A percentile compares a stretch with the other conserved stretches of the same genome.
Evolutionary conservation across 2,888 invertebrate genomes (phyloP).

Genomic region (Ceramica pisi): DNA sequence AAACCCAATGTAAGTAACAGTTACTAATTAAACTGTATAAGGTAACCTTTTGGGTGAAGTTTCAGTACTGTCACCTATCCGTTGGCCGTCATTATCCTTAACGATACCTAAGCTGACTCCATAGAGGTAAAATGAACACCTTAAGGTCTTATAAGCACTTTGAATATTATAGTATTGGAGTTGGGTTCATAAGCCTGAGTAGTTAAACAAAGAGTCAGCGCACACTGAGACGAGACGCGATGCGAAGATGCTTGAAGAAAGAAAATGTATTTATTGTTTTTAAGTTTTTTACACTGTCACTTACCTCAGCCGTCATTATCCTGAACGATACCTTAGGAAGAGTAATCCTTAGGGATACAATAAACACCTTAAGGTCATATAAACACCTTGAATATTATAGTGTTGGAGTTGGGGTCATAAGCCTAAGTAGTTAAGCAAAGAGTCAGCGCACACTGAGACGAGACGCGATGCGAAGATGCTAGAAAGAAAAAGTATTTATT

Average conservation of each 20-base stretch:
- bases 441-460: neutral
- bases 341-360: constrained; percentile 45
- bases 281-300: too few species aligned
- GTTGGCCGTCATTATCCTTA: constrained; percentile 71
- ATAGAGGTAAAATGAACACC: constrained; percentile 42
- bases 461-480: neutral
- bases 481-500: too few species aligned
- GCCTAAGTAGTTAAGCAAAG: constrained; percentile 33
- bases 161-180: constrained; percentile 64
- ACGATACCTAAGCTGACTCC: constrained; percentile 60
- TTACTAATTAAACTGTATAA: constrained; percentile 72
- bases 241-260: neutral
- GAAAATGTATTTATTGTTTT: too few species aligned
- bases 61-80: constrained; percentile 44
- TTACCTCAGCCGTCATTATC: constrained; percentile 69
- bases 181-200: constrained; percentile 39
- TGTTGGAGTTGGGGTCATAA: constrained; percentile 56
- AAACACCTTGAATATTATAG: constrained; percentile 62
- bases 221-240: neutral
- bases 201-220: constrained; percentile 25
- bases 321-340: constrained; percentile 66
- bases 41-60: constrained; percentile 63
- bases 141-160: constrained; percentile 51
- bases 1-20: constrained; percentile 51
- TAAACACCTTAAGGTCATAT: constrained; percentile 47